phyloP scores from a whole-genome alignment of 2,888 invertebrate genomes.

The Parapristionchus giblindavisi region DNA sequence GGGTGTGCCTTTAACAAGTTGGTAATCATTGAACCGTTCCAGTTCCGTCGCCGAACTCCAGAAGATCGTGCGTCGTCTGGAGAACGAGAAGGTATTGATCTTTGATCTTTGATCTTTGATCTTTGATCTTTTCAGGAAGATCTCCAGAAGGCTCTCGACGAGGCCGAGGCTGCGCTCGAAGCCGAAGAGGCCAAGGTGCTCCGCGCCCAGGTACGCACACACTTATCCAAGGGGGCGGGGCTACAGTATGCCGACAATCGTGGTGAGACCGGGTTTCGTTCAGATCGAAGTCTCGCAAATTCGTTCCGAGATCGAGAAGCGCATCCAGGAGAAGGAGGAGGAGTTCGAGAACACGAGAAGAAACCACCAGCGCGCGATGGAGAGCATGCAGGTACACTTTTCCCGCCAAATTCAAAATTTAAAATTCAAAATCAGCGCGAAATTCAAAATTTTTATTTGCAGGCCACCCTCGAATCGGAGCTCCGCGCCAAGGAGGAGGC shows the following conservation, averaged over 20 bases:
- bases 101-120: neutral
- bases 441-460: neutral
- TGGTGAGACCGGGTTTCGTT: neutral
- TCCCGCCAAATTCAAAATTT: neutral
- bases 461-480: slow-evolving; percentile 67
- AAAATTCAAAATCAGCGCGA: neutral
- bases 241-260: neutral
- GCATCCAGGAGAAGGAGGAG: slow-evolving; percentile 97
- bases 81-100: slow-evolving; percentile 95
- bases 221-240: neutral
- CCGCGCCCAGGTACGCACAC: slow-evolving; percentile 58
- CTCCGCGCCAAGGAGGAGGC: slow-evolving; percentile 79
- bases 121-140: slow-evolving; percentile 45
- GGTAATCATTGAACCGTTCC: slow-evolving; percentile 71
- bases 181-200: slow-evolving; percentile 82
- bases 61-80: slow-evolving; percentile 96
- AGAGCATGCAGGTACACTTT: slow-evolving; percentile 85
- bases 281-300: slow-evolving; percentile 81
- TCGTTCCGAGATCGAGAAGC: slow-evolving; percentile 95
- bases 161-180: slow-evolving; percentile 97
- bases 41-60: slow-evolving; percentile 96
- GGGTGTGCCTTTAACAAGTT: no score
- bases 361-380: slow-evolving; percentile 98
- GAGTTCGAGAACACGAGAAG: slow-evolving; percentile 98
- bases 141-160: slow-evolving; percentile 82